Base-by-base conservation (phyloP, 35 echinoderm and acorn worm genomes). In the Ophiothrix spiculata region DNA sequence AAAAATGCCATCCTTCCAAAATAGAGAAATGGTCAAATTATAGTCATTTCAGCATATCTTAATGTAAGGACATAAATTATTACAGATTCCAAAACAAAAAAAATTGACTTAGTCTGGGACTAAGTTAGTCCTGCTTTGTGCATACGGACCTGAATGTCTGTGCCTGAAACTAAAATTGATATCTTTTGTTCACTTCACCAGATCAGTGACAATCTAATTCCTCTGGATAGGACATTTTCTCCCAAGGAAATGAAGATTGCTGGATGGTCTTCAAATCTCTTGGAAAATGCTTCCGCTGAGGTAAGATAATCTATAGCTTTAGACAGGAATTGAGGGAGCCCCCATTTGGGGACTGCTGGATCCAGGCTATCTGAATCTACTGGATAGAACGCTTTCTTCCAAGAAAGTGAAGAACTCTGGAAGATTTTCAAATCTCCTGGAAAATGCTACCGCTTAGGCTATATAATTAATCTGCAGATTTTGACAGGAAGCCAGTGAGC, bases 351-450 rank as follows among this genome's bases (percentile, higher is more conserved):
- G 17, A 13, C 13, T 13, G 32, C 13, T 32, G 13, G 33, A 12
- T 77, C 13, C 17, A 23, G 94, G 92, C 39, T 92, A 84, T 12
- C 34, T 91, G 10, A 56, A 86, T 21, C 94, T 87, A 0, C 64
- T 97, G 56, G 77, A 76, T 78, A 40, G 94, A 25, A 74, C 94
- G n/a, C 77, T 97, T 28, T 37, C 87, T 25, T 39, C 80, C 25
- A 97, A 97, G 46, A 76, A 92, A 35, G 92, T 97, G 45, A 97
- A 90, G 79, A 97, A 92, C 33, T 90, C 90, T 45, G 94, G 94
- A 33, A 92, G 94, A 90, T 97, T 90, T 17, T 84, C 86, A 49
- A 97, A 97, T 75, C 86, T 97, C 12, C 69, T 97, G 19, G 77
- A 92, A 81, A 97, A 97, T 86, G 86, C 94, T 32, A 80, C 90